phyloP scores from a whole-genome alignment of 2,888 invertebrate species.

The Leucoma salicis region DNA sequence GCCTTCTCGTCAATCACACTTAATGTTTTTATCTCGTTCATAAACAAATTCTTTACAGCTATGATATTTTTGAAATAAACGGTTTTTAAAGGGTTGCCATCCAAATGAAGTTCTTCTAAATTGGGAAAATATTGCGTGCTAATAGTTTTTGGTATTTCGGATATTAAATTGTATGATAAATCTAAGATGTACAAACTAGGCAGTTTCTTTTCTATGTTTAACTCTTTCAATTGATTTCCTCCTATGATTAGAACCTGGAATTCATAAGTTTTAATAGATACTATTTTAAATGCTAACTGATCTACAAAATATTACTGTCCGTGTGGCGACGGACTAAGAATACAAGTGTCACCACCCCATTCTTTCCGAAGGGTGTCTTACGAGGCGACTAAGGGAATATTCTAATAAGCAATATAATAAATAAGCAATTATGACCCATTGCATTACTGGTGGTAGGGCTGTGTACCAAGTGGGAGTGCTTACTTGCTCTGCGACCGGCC shows the following conservation, averaged over 20 bases:
- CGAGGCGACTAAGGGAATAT: no score
- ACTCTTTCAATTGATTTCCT: slow-evolving; percentile 68
- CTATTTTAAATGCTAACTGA: background rate
- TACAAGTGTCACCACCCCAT: no score
- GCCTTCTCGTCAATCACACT: slow-evolving; percentile 63
- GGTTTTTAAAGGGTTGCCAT: slow-evolving; percentile 74
- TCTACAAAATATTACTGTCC: no score
- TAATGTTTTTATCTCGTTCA: slow-evolving; percentile 62
- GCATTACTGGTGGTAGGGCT: no score
- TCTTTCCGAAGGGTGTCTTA: no score
- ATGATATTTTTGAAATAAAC: slow-evolving; percentile 75
- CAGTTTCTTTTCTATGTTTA: slow-evolving; percentile 67
- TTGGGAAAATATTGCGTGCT: slow-evolving; percentile 67
- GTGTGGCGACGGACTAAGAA: no score
- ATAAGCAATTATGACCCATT: no score
- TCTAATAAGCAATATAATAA: no score
- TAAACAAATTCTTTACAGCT: slow-evolving; percentile 64
- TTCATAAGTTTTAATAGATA: background rate
- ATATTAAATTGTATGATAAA: slow-evolving; percentile 74
- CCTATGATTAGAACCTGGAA: slow-evolving; percentile 72
- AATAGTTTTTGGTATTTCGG: slow-evolving; percentile 68
- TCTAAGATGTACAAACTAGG: slow-evolving; percentile 72
- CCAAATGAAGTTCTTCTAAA: slow-evolving; percentile 73
- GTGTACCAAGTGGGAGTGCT: no score
- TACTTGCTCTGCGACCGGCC: no score